A percentile compares a stretch with the other conserved stretches of the same genome.
phyloP scores from a whole-genome alignment of 2,797 vertebrate species.

The Lagorchestes hirsutus region DNA sequence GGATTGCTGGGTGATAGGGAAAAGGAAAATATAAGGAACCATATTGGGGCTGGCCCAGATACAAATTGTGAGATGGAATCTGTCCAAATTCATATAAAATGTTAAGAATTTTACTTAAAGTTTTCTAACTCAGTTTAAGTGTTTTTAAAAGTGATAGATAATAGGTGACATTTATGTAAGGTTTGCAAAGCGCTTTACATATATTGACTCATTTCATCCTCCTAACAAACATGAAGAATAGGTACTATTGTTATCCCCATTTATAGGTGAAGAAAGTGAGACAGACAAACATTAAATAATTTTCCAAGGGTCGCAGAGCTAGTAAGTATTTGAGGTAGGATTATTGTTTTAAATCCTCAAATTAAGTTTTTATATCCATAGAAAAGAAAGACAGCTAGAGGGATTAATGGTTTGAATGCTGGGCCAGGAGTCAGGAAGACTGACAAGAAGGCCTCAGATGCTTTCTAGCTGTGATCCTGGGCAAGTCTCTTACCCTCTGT shows the following conservation, averaged over 20 bases:
- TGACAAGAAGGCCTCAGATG: not conserved
- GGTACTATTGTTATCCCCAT: not conserved
- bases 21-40: not conserved
- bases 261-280: not conserved
- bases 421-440: not conserved
- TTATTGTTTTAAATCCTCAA: not conserved
- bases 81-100: not conserved
- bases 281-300: not conserved
- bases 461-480: not conserved
- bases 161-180: not conserved
- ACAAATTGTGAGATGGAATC: not conserved
- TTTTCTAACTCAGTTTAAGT: not conserved
- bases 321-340: not conserved
- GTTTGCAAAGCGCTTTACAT: not conserved
- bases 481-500: not conserved
- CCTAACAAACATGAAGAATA: not conserved
- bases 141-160: not conserved
- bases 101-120: not conserved
- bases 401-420: not conserved
- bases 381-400: not conserved
- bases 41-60: not conserved
- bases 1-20: not conserved
- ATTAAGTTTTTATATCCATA: not conserved
- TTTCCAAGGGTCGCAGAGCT: not conserved
- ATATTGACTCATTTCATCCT: not conserved